Base-by-base conservation (phyloP, 2,113 vertebrate genomes). In the Chunga burmeisteri region DNA sequence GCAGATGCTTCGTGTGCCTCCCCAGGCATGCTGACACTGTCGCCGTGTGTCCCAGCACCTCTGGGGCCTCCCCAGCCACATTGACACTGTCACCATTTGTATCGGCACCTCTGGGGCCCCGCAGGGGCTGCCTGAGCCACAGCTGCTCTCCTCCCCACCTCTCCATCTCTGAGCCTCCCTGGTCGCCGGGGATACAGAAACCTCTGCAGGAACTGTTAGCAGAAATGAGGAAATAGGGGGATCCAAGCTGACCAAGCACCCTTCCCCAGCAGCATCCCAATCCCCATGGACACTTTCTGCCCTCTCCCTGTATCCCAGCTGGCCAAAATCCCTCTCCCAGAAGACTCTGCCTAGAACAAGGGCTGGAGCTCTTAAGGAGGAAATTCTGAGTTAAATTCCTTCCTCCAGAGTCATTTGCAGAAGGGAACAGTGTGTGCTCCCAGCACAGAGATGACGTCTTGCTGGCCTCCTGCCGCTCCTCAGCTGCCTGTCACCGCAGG, bases 361-460 rank as follows among this genome's bases (percentile, higher is more conserved):
- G 32, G 87, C 81, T 17, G 10, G 50, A 81, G 67, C 36, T 66
- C 75, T 72, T 66, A 74, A 92, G 59, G 83, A 94, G 86, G 82
- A 95, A 95, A 83, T 94, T 92, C 85, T 86, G 90, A 75, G 67
- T 88, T 93, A 88, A 92, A 96, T 97, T 97, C 92, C 86, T 93
- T 92, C 92, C 95, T 96, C 68, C 23, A 13, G 0, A 94, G 72
- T 94, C 80, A 95, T 73, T 89, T 13, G 14, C 44, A 68, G 88
- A 87, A 81, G 47, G 61, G 96, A 97, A 96, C 95, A 95, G 81
- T 2, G 2, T 91, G 95, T 97, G 83, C 96, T 96, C 88, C 68
- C 65, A 75, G 91, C 90, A 93, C 63, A 87, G 34, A 27, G 32
- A 92, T 94, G 88, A 93, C 66, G 70, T 95, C 88, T 93, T 81